phyloP scores from a whole-genome alignment of 2,888 invertebrate genomes.

The Himalopsyche kuldschensis region DNA sequence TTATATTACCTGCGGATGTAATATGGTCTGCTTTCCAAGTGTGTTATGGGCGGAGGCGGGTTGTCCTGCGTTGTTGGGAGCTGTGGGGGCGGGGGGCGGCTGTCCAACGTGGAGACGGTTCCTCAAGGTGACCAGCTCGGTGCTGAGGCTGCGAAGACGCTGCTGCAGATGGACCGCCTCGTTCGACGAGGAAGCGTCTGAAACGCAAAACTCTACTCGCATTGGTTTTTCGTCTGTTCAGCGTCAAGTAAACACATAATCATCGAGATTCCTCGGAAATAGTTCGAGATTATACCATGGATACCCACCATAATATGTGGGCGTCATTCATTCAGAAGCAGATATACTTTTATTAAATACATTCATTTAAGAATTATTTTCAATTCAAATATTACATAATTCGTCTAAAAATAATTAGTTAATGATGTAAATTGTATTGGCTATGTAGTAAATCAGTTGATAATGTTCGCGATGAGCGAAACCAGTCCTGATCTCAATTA shows the following conservation, averaged over 20 bases:
- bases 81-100: constrained; percentile 13
- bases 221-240: constrained; percentile 23
- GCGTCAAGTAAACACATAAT: background rate
- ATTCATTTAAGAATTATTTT: too few relatives aligned
- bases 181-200: constrained; percentile 93
- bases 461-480: too few relatives aligned
- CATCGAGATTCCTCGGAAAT: background rate
- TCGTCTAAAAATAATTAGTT: too few relatives aligned
- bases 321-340: too few relatives aligned
- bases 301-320: too few relatives aligned
- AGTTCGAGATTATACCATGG: background rate
- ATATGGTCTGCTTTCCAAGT: background rate
- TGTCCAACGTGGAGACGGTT: constrained; percentile 80
- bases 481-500: too few relatives aligned
- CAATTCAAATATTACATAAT: too few relatives aligned
- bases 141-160: constrained; percentile 85
- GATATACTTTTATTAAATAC: too few relatives aligned
- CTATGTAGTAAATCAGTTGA: too few relatives aligned
- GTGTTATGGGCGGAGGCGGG: constrained; percentile 47
- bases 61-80: constrained; percentile 5
- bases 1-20: background rate
- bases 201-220: constrained; percentile 42
- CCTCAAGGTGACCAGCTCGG: constrained; percentile 87
- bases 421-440: too few relatives aligned
- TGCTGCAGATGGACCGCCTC: constrained; percentile 93